These are phyloP conservation scores for Heliconius ismenius DNA, from an alignment of 2,888 invertebrate genomes.

Conservation along the genomic window DNA sequence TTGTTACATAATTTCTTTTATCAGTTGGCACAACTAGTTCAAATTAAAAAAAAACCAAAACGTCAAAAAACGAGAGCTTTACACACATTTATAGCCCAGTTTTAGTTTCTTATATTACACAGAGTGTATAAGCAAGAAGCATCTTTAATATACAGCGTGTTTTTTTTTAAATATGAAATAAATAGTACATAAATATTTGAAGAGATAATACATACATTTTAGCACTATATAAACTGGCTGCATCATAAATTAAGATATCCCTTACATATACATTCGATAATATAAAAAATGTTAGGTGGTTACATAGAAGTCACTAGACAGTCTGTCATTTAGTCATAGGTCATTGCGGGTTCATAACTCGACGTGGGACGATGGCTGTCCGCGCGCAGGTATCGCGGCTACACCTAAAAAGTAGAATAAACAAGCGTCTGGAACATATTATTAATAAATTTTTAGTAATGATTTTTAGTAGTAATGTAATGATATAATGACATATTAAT, in stretches of 20 bases:
- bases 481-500: background rate
- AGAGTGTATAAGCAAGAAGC: constrained; percentile 19
- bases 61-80: constrained; percentile 4
- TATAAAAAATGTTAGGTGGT: constrained; percentile 4
- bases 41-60: background rate
- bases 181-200: background rate
- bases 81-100: constrained; percentile 2
- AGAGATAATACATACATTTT: background rate
- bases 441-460: background rate
- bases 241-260: background rate
- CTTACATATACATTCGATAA: constrained; percentile 8
- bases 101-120: background rate
- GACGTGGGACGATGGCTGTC: constrained; percentile 36
- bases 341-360: constrained; percentile 46
- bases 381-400: constrained; percentile 45
- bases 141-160: constrained; percentile 6
- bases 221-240: background rate
- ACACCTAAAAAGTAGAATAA: constrained; percentile 43
- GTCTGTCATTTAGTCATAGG: constrained; percentile 26
- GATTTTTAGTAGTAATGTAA: background rate
- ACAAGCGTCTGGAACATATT: background rate
- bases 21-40: background rate
- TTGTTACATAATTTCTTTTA: background rate
- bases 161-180: background rate
- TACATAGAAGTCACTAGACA: constrained; percentile 2